Percentiles rank a stretch among this genome's conserved stretches.
These are phyloP conservation scores for Oceanites oceanicus DNA, from an alignment of 2,113 vertebrate genomes.

Conservation along the genomic window DNA sequence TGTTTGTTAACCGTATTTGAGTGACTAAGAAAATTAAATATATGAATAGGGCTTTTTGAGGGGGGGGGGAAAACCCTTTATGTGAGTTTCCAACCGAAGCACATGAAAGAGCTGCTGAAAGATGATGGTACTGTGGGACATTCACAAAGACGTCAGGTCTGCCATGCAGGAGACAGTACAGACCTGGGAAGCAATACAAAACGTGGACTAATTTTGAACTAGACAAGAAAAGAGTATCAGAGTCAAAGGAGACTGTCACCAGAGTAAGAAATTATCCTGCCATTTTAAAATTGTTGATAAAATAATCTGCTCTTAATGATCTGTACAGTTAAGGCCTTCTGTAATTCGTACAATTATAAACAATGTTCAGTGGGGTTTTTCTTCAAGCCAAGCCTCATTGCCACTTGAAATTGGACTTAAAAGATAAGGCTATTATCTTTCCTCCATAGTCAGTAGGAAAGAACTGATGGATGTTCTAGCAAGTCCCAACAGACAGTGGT, in stretches of 20 bases:
- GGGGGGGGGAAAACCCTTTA: background rate
- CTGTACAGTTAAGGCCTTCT: background rate
- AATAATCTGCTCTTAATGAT: background rate
- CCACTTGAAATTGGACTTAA: conserved; percentile 16
- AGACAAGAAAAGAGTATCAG: background rate
- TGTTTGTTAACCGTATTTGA: background rate
- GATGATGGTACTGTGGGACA: background rate
- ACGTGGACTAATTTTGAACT: background rate
- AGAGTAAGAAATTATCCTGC: background rate
- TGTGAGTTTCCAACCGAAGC: background rate
- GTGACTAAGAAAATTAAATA: background rate
- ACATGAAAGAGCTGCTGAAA: background rate
- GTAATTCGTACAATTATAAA: conserved; percentile 34
- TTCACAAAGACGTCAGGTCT: background rate
- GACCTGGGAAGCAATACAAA: background rate
- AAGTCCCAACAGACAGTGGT: background rate
- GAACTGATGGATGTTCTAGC: background rate
- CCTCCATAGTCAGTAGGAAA: background rate
- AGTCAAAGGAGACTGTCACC: background rate
- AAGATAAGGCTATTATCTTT: background rate
- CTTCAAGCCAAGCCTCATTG: conserved; percentile 34
- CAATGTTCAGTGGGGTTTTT: background rate
- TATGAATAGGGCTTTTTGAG: background rate
- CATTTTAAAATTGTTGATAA: background rate
- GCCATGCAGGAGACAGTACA: background rate